These are phyloP conservation scores for Andrena marginata DNA, from an alignment of 2,888 invertebrate species.

Conservation along the genomic window DNA sequence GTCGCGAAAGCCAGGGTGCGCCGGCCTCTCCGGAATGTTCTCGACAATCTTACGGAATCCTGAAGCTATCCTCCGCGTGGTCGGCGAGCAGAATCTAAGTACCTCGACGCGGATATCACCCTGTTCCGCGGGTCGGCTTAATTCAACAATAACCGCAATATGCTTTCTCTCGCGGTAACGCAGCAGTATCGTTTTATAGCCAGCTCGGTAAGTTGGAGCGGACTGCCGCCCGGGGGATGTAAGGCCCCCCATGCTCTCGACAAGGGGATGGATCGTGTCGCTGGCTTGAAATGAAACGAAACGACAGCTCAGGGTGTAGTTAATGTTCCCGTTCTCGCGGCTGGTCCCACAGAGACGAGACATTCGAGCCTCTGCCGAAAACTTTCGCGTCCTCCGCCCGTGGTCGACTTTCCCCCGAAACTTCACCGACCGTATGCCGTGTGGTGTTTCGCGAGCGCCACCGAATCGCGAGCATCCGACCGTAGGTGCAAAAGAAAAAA, in stretches of 20 bases:
- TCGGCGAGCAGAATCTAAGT: not conserved
- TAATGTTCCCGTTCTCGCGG: slow-evolving; percentile 75
- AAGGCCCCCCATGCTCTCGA: slow-evolving; percentile 64
- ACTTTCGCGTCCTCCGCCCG: slow-evolving; percentile 2
- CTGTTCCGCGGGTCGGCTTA: slow-evolving; percentile 52
- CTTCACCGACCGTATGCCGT: no score
- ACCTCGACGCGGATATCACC: slow-evolving; percentile 12
- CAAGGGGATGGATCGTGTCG: slow-evolving; percentile 64
- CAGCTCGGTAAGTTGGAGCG: slow-evolving; percentile 76
- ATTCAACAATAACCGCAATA: slow-evolving; percentile 81
- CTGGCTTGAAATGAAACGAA: slow-evolving; percentile 75
- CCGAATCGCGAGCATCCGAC: no score
- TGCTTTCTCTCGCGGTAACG: slow-evolving; percentile 75
- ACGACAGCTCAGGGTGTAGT: slow-evolving; percentile 81
- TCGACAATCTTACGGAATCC: no score
- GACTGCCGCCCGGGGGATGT: slow-evolving; percentile 65
- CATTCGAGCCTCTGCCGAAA: not conserved
- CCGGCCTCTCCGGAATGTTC: no score
- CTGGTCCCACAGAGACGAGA: not conserved
- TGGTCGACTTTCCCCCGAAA: no score
- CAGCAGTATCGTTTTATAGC: slow-evolving; percentile 82
- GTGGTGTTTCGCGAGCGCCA: no score
- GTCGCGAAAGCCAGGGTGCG: no score
- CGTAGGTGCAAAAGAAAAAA: no score
- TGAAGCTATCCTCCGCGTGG: no score